These are phyloP conservation scores for Stratiomys singularior DNA, from an alignment of 2,888 invertebrate species.

Conservation along the genomic window DNA sequence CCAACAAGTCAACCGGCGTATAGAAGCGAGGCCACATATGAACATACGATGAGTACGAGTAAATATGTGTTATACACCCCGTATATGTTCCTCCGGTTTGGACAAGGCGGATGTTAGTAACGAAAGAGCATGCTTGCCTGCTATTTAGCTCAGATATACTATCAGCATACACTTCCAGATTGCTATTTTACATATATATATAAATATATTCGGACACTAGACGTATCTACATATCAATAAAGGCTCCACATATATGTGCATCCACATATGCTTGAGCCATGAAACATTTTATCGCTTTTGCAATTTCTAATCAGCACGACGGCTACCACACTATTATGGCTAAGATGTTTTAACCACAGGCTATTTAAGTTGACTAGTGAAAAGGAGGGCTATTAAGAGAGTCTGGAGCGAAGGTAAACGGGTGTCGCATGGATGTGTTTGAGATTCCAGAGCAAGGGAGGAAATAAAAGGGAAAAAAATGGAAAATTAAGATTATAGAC, in stretches of 20 bases:
- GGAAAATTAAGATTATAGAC: too few relatives aligned
- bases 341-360: slow-evolving; percentile 9
- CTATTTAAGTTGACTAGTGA: neutral
- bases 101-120: slow-evolving; percentile 6
- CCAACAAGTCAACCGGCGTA: neutral
- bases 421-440: too few relatives aligned
- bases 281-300: slow-evolving; percentile 16
- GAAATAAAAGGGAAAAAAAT: too few relatives aligned
- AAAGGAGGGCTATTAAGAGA: neutral
- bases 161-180: slow-evolving; percentile 12
- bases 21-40: too few relatives aligned
- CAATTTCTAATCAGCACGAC: slow-evolving; percentile 8
- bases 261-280: neutral
- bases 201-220: neutral
- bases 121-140: neutral
- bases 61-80: too few relatives aligned
- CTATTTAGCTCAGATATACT: slow-evolving; percentile 1
- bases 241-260: too few relatives aligned
- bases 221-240: too few relatives aligned
- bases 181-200: neutral
- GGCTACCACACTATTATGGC: neutral
- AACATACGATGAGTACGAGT: too few relatives aligned
- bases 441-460: too few relatives aligned
- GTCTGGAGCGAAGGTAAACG: too few relatives aligned
- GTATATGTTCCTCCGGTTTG: neutral